Evolutionary conservation across 2,113 vertebrate species (phyloP).

Genomic region (Rhea pennata): DNA sequence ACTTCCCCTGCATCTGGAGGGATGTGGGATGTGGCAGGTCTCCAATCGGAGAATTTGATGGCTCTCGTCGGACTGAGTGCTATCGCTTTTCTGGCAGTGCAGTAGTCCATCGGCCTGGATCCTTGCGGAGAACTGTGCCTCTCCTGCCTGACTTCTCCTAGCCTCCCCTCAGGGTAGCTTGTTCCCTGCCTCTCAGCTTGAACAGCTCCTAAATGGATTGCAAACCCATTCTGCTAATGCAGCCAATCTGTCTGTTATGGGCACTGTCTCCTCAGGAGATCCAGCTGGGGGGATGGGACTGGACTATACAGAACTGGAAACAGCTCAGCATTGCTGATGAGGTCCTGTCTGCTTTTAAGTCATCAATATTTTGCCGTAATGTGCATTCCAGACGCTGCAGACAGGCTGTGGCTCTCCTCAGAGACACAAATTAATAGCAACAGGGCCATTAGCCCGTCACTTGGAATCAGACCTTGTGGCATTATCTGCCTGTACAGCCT

Average conservation of each 20-base stretch:
- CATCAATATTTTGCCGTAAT: constrained; percentile 69
- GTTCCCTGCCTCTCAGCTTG: background rate
- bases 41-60: background rate
- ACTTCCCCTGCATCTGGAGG: background rate
- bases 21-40: fast-evolving
- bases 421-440: constrained; percentile 73
- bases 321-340: constrained; percentile 39
- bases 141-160: background rate
- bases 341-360: constrained; percentile 68
- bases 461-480: constrained; percentile 42
- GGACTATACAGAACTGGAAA: background rate
- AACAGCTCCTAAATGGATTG: constrained; percentile 36
- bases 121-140: background rate
- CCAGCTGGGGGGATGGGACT: background rate
- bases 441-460: constrained; percentile 72
- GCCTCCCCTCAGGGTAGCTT: background rate
- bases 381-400: constrained; percentile 66
- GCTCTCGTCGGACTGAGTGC: background rate
- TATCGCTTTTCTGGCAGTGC: background rate
- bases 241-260: constrained; percentile 1
- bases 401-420: constrained; percentile 56
- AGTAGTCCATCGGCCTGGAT: background rate
- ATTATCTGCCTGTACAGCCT: constrained; percentile 3
- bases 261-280: background rate
- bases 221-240: constrained; percentile 51